Evolutionary conservation across 1,140 invertebrate genomes (phyloP), one percentile per base, ranked within the genome.

Genomic region (Metopolophium dirhodum): DNA sequence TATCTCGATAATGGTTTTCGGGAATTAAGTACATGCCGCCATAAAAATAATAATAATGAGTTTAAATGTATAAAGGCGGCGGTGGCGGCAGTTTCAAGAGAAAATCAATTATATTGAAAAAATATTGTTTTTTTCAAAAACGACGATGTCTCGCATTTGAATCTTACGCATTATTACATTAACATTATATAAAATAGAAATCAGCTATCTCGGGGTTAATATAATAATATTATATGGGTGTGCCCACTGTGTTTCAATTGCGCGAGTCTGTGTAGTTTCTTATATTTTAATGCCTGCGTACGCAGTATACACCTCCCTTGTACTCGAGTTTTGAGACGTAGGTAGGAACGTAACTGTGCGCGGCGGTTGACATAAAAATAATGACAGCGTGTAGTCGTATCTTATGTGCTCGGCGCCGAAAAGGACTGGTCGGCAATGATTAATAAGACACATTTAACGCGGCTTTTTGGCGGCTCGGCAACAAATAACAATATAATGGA

Each of bases 1-100:
- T 90, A 90, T 37, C 37, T 90, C 88, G 88, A 61, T 90, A 90
- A 90, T 90, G 88, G 88, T 41, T 90, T 90, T 90, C 9, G 37
- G 51, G 54, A 90, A 90, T 90, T 41, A 90, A 61, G 54, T 90
- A 41, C 88, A 61, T 9, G 26, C 41, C 37, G n/a, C 45, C 14
- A 35, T 30, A 35, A 49, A 51, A 51, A 23, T 14, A 61, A 90
- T 90, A 90, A 90, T 90, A 90, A 90, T 57, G 23, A 37, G 23
- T 35, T 77, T 77, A 77, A 77, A 77, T 77, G 11, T 41, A 41
- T 45, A 90, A 57, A 30, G 49, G 35, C n/a, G n/a, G 87, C 49
- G 30, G 87, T n/a, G 37, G 37, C 54, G 23, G 88, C 54, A 30
- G 54, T 61, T 90, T 61, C 51, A 7, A 30, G 22, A 90, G 4